Base-by-base conservation (phyloP, 1,140 invertebrate genomes). In the Drosophila micromelanica region DNA sequence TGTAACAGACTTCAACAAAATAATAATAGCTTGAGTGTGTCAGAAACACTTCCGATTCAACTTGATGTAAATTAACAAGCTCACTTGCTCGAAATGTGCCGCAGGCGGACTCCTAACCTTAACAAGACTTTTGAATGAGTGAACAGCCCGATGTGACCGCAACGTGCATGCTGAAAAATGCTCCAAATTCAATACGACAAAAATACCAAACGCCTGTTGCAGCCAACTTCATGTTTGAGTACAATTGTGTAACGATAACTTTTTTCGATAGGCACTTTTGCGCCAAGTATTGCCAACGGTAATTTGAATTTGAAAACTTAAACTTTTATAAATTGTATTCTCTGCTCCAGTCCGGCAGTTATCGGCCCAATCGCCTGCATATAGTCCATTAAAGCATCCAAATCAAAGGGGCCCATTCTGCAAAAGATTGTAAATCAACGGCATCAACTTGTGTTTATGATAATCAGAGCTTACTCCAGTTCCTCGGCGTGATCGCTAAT, bases 331-430 rank as follows among this genome's bases (percentile, higher is more conserved):
- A 87, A 51, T 35, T 82, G 68, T 23, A 82, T 64, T 65, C 84
- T 63, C 8, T 79, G 60, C 35, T 82, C 78, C 3, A 82, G 35
- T 13, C 64, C 79, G 1, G 27, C 43, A 5, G 38, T 70, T 23
- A 93, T 79, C 0, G 92, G 92, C 13, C 81, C 85, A 45, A 87
- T 54, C 4, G 70, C 55, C 42, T 64, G 40, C 46, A 93, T 90
- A 65, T 92, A 93, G 5, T 86, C 67, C 43, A 78, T 85, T 15
- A 92, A 73, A 5, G 89, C 80, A 43, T 90, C 90, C 17, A 91
- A 61, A 55, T 91, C 90, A 3, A 68, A 52, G 0, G 77, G 75
- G 9, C 90, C 90, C 12, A 48, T 12, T 20, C 90, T 86, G 48
- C 12, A 0, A n/a, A 52, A 42, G 11, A 7, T 3, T 38, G 32